These are phyloP conservation scores for Pogonus chalceus DNA, from an alignment of 1,140 invertebrate genomes.

Conservation along the genomic window DNA sequence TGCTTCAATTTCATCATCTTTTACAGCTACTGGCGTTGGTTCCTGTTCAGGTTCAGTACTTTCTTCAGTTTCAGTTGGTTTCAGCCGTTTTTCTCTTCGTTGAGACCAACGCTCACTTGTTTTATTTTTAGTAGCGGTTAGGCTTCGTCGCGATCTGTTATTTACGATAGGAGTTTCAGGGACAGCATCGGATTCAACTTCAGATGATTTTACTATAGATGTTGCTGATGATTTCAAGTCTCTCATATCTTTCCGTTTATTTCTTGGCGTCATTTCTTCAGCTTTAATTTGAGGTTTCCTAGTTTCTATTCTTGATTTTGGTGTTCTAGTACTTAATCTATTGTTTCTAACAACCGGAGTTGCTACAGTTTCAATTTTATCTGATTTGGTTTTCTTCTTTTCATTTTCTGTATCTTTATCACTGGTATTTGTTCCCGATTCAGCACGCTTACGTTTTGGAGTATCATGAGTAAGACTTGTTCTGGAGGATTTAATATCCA, in stretches of 20 bases:
- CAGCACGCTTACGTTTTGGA: constrained; percentile 27
- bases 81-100: constrained; percentile 33
- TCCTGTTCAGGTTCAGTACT: constrained; percentile 20
- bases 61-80: constrained; percentile 16
- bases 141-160: constrained; percentile 32
- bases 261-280: background rate
- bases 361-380: constrained; percentile 13
- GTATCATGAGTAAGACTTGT: constrained; percentile 11
- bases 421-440: constrained; percentile 12
- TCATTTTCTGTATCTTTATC: constrained; percentile 18
- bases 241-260: constrained; percentile 1
- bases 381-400: constrained; percentile 21
- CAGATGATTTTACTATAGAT: background rate
- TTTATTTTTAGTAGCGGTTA: constrained; percentile 36
- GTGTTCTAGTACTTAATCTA: background rate
- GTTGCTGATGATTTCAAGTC: background rate
- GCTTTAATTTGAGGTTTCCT: constrained; percentile 2
- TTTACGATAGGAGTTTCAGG: constrained; percentile 25
- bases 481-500: constrained; percentile 25
- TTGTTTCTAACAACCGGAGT: background rate
- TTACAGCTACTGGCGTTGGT: constrained; percentile 4
- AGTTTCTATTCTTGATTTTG: constrained; percentile 14
- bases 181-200: background rate
- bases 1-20: constrained; percentile 6
- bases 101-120: constrained; percentile 34